Percentiles rank a stretch among this genome's conserved stretches.
Conservation (phyloP, 2,888 invertebrate species). For the Zele albiditarsus region DNA sequence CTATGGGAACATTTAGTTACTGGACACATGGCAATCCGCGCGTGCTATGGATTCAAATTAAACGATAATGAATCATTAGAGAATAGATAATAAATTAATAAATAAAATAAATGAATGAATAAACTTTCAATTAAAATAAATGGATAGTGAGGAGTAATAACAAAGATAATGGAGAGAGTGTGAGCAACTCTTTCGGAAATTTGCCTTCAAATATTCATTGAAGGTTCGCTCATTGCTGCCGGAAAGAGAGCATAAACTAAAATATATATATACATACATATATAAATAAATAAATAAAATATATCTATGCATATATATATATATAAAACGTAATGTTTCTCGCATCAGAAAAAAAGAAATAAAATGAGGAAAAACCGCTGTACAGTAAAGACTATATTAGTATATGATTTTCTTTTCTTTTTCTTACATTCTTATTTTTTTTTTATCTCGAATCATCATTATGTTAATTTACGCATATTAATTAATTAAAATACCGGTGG, state of each 20-base stretch:
- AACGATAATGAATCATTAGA: background rate
- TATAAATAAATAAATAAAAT: slow-evolving; percentile 14
- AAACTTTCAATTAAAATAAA: background rate
- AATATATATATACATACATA: slow-evolving; percentile 18
- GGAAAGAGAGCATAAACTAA: slow-evolving; percentile 30
- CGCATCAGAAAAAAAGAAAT: background rate
- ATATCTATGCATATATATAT: slow-evolving; percentile 21
- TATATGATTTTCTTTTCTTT: slow-evolving; percentile 52
- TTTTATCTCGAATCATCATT: background rate
- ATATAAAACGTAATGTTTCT: background rate
- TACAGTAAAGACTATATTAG: slow-evolving; percentile 67
- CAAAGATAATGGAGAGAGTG: slow-evolving; percentile 29
- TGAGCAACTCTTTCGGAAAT: slow-evolving; percentile 7
- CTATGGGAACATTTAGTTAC: slow-evolving; percentile 3
- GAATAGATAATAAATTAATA: background rate
- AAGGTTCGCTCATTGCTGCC: slow-evolving; percentile 35
- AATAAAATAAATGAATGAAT: slow-evolving; percentile 5
- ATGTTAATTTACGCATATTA: slow-evolving; percentile 4
- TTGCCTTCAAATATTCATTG: slow-evolving; percentile 39
- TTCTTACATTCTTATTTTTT: slow-evolving; percentile 3
- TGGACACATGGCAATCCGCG: slow-evolving; percentile 1
- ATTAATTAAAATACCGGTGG: slow-evolving; percentile 20
- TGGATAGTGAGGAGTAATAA: background rate
- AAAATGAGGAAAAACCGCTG: slow-evolving; percentile 51
- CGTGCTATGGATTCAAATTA: background rate